Conservation (phyloP, 1,140 invertebrate species). For the Caenorhabditis inopinata region DNA sequence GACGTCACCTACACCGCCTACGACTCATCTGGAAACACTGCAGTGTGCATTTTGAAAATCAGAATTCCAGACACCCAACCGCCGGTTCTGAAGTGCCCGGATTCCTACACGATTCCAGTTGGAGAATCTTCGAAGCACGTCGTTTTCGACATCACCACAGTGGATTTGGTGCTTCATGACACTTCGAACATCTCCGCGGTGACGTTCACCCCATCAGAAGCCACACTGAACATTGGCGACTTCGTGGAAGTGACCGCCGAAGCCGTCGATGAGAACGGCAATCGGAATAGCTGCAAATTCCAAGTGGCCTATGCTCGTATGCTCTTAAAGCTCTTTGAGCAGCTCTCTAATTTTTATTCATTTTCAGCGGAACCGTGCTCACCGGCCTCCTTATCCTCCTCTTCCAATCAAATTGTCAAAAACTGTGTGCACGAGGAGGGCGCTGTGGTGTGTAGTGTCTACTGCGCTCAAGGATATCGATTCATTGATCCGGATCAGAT, state of each 20-base stretch:
- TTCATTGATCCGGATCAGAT: conserved; percentile 71
- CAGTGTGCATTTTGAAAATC: conserved; percentile 82
- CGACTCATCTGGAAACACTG: conserved; percentile 93
- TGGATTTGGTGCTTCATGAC: conserved; percentile 82
- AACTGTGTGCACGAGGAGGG: conserved; percentile 34
- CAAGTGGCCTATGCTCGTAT: conserved; percentile 73
- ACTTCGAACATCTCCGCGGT: conserved; percentile 78
- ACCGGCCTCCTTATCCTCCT: conserved; percentile 84
- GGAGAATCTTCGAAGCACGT: conserved; percentile 82
- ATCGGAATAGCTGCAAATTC: conserved; percentile 86
- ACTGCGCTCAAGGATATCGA: conserved; percentile 83
- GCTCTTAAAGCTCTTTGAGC: background rate
- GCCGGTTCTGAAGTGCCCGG: conserved; percentile 86
- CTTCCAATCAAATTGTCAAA: conserved; percentile 69
- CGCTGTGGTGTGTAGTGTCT: conserved; percentile 34
- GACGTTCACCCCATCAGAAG: conserved; percentile 80
- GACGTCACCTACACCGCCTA: conserved; percentile 91
- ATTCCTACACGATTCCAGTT: conserved; percentile 88
- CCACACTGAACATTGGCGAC: conserved; percentile 82
- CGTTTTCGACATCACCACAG: conserved; percentile 86
- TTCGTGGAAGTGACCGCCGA: conserved; percentile 91
- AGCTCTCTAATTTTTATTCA: too few species aligned
- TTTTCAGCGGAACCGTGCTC: conserved; percentile 88
- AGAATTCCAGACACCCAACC: conserved; percentile 79
- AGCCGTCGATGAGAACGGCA: conserved; percentile 83